Conservation (phyloP, 2,113 vertebrate species). For the Larimichthys crocea region DNA sequence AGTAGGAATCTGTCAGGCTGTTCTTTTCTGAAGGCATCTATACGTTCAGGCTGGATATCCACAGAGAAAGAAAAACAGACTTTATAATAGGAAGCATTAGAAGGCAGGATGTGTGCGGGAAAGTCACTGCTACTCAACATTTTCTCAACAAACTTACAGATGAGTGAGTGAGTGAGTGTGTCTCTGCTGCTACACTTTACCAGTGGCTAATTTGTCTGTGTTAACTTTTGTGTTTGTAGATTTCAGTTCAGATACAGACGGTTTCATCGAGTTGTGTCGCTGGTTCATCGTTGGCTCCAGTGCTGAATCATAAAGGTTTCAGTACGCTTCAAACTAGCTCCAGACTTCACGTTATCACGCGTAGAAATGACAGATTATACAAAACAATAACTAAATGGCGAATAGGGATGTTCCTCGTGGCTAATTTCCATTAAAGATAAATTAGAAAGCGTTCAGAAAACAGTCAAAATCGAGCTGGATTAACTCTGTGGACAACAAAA, state of each 20-base stretch:
- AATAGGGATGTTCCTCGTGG: no score
- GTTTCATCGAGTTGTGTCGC: neutral
- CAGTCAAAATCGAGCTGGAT: no score
- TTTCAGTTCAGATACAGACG: constrained; percentile 5
- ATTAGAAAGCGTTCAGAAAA: no score
- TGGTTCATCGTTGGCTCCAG: neutral
- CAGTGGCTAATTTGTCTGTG: neutral
- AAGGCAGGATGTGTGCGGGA: neutral
- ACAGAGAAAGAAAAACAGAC: neutral
- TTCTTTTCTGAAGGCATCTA: constrained; percentile 22
- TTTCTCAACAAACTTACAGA: neutral
- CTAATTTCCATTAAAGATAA: no score
- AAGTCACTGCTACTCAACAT: neutral
- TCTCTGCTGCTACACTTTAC: constrained; percentile 28
- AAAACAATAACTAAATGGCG: neutral
- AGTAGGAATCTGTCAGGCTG: constrained; percentile 3
- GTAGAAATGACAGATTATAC: neutral
- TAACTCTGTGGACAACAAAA: no score
- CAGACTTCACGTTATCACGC: neutral
- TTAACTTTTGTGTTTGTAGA: neutral
- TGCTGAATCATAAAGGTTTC: neutral
- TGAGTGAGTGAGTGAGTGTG: neutral
- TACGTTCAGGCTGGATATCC: neutral
- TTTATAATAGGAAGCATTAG: neutral
- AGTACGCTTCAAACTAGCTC: neutral